Evolutionary conservation across 2,888 invertebrate genomes (phyloP).

Genomic region (Drosophila meridionalis): DNA sequence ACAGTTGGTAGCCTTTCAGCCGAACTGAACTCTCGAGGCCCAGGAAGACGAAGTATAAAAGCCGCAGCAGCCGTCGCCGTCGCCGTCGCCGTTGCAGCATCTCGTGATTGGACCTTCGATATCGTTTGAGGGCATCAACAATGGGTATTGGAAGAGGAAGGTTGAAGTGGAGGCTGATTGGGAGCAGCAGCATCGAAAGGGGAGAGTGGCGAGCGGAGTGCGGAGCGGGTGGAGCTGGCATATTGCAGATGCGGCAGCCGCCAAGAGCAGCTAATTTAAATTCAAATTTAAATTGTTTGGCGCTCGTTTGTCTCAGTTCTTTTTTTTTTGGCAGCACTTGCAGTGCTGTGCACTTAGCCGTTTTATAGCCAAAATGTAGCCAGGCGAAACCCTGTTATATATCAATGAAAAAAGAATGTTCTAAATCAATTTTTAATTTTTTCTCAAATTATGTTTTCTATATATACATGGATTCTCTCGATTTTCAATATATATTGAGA

Average conservation of each 20-base stretch:
- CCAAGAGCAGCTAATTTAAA: conserved; percentile 70
- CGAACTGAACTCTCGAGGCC: conserved; percentile 20
- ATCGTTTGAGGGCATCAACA: conserved; percentile 69
- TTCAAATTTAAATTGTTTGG: conserved; percentile 77
- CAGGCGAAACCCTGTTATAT: neutral
- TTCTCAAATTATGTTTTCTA: too few species aligned
- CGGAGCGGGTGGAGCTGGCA: conserved; percentile 13
- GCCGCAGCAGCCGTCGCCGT: conserved; percentile 26
- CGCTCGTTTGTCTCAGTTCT: conserved; percentile 38
- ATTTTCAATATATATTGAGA: neutral
- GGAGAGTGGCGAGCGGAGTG: neutral
- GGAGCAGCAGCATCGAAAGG: neutral
- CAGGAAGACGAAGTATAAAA: conserved; percentile 35
- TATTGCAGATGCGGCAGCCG: conserved; percentile 51
- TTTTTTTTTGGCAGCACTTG: conserved; percentile 51
- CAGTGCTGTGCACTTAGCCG: conserved; percentile 26
- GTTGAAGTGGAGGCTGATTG: neutral
- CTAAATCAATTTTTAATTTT: too few species aligned
- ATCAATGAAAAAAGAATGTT: too few species aligned
- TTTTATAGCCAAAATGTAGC: conserved; percentile 2
- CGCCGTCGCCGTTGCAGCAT: conserved; percentile 28
- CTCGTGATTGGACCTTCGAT: conserved; percentile 67
- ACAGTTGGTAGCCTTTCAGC: conserved; percentile 56
- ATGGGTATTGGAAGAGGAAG: conserved; percentile 34
- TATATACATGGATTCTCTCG: neutral